A percentile compares a stretch with the other conserved stretches of the same genome.
Conservation (phyloP, 2,113 vertebrate genomes). For the Oncorhynchus gorbuscha region DNA sequence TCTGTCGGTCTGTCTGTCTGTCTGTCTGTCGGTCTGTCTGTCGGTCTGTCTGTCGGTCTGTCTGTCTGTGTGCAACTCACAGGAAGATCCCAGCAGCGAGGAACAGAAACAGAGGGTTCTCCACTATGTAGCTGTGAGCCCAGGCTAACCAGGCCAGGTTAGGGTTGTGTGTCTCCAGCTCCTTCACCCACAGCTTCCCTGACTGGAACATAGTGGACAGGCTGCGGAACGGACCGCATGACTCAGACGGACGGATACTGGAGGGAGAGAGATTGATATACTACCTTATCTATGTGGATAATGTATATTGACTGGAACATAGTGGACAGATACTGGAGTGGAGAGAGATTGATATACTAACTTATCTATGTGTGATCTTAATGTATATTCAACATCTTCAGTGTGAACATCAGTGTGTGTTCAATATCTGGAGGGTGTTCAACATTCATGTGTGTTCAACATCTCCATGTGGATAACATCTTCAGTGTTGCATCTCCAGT, state of each 20-base stretch:
- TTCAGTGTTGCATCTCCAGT: neutral
- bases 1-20: no score
- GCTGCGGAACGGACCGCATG: constrained; percentile 85
- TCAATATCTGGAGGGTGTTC: neutral
- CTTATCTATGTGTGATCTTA: neutral
- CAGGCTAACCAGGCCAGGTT: constrained; percentile 75
- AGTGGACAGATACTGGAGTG: no score
- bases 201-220: constrained; percentile 81
- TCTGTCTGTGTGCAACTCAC: constrained; percentile 76
- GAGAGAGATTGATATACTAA: neutral
- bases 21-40: neutral
- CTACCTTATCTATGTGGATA: no score
- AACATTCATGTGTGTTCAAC: neutral
- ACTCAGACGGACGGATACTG: constrained; percentile 80
- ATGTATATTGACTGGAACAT: no score
- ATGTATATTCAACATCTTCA: neutral
- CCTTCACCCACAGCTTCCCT: constrained; percentile 73
- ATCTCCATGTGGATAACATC: neutral
- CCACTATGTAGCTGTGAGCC: constrained; percentile 78
- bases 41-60: no score
- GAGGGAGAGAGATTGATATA: neutral
- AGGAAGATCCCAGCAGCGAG: constrained; percentile 74
- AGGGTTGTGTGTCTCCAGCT: constrained; percentile 68
- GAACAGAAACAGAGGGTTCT: constrained; percentile 84
- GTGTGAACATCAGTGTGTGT: neutral